Conservation (phyloP, 1,140 invertebrate species). For the Trichonephila clavipes region DNA sequence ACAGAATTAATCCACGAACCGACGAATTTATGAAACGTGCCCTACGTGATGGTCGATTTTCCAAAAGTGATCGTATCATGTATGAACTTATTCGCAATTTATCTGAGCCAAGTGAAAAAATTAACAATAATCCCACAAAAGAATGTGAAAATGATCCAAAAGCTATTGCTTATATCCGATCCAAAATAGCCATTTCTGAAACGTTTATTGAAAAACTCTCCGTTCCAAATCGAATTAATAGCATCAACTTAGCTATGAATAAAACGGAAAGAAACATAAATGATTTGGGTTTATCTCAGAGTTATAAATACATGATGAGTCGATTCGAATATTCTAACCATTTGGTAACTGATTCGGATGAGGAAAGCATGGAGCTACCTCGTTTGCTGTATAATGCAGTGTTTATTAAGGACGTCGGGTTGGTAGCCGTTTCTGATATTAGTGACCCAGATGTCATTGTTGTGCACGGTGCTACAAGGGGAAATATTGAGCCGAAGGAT, state of each 20-base stretch:
- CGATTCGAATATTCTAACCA: too few relatives aligned
- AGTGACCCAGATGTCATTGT: background rate
- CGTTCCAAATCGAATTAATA: background rate
- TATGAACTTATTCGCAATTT: background rate
- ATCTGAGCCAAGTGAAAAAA: background rate
- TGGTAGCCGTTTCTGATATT: background rate
- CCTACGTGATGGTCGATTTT: background rate
- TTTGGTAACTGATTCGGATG: background rate
- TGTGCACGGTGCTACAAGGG: background rate
- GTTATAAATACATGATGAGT: too few relatives aligned
- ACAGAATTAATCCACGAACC: background rate
- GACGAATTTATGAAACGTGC: background rate
- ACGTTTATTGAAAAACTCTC: background rate
- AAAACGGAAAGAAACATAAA: too few relatives aligned
- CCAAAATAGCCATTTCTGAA: background rate
- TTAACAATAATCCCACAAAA: background rate
- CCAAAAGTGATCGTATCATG: background rate
- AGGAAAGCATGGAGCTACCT: background rate
- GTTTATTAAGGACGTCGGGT: background rate
- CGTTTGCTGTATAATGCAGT: background rate
- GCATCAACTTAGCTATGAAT: too few relatives aligned
- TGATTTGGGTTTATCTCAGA: too few relatives aligned
- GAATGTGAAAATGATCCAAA: background rate
- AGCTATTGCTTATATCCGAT: background rate
- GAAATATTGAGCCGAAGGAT: fast-evolving